Evolutionary conservation across 2,113 vertebrate genomes (phyloP), one percentile per base, ranked within the genome.

Genomic region (Hyla sarda): DNA sequence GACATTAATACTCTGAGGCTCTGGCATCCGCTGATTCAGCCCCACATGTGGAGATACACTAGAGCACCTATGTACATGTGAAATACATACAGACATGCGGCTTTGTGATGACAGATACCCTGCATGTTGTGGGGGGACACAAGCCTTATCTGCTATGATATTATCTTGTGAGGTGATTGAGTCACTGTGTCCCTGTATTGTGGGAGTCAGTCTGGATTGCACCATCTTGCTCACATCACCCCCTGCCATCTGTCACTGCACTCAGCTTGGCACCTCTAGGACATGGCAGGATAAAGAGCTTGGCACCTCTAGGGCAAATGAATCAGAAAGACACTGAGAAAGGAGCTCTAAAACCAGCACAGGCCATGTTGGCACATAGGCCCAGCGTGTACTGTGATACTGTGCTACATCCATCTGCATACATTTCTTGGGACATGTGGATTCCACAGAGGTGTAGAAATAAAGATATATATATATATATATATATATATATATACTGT

Each of bases 221-320:
- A 58, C 77, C 84, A 86, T 86, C 77, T 72, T 67, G 65, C 76
- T 86, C 76, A 78, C 83, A 79, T 86, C 75, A 79, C 84, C 84
- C 82, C 75, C 84, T 56, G 62, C 76, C 84, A 86, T 80, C 84
- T 86, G 84, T 79, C 84, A 86, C 48, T 37, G 58, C n/a, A 67
- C 73, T 69, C 60, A 86, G 32, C 84, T 78, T 80, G 84, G 60
- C 74, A 86, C 76, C 84, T 86, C 75, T 80, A 80, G 47, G 76
- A 79, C 60, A 69, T 86, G 48, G 84, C 84, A 86, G 65, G 56
- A 80, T 79, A 72, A 80, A 86, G 75, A 86, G 75, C 76, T 86
- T 86, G 84, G 75, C 84, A 80, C 74, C 83, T 78, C 76, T 71
- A 56, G 62, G 84, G 84, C 84, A 85, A 25, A 62, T 54, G 19